A percentile compares a stretch with the other conserved stretches of the same genome.
Conservation (phyloP, 2,113 vertebrate species). For the Sander lucioperca region DNA sequence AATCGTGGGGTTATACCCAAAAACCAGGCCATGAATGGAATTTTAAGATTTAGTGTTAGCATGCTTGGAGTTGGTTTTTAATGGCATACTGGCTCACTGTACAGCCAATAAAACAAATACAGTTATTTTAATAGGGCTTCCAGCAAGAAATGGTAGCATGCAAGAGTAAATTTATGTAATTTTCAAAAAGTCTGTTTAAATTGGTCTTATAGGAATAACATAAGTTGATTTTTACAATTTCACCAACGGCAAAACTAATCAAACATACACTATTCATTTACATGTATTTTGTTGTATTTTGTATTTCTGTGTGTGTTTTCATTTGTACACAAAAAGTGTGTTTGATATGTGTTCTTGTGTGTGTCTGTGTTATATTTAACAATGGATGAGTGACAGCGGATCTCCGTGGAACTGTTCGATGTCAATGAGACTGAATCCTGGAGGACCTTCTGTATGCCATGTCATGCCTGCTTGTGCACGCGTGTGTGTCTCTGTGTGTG, state of each 20-base stretch:
- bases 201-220: neutral
- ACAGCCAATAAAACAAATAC: neutral
- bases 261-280: neutral
- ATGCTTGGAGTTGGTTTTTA: neutral
- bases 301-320: neutral
- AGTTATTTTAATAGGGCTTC: constrained; percentile 10
- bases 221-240: neutral
- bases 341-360: constrained; percentile 8
- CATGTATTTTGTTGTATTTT: neutral
- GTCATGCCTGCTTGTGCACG: constrained; percentile 1
- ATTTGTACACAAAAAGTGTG: constrained; percentile 7
- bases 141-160: neutral
- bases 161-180: neutral
- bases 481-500: neutral
- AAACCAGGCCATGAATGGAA: constrained; percentile 22
- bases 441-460: constrained; percentile 34
- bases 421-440: constrained; percentile 57
- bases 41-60: constrained; percentile 22
- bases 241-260: neutral
- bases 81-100: neutral
- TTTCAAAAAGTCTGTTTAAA: neutral
- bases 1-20: neutral
- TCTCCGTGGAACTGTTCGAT: constrained; percentile 52
- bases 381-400: constrained; percentile 47
- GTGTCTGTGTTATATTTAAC: constrained; percentile 27